Conservation (phyloP, 2,888 invertebrate genomes). For the Phortica okadai region DNA sequence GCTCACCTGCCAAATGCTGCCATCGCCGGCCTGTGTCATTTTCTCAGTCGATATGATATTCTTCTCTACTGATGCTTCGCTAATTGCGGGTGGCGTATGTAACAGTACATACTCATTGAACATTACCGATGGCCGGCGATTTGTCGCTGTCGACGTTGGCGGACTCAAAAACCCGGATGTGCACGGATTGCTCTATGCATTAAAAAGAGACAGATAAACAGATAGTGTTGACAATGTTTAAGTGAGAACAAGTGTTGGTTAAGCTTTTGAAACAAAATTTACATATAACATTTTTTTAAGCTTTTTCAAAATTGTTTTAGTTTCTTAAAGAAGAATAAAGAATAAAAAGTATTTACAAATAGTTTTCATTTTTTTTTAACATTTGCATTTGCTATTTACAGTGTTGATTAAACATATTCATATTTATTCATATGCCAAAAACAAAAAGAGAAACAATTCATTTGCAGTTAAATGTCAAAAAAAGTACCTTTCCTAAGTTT, state of each 20-base stretch:
- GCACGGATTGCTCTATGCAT: slow-evolving; percentile 79
- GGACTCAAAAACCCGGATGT: slow-evolving; percentile 84
- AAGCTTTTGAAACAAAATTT: too few species aligned
- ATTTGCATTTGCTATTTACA: too few species aligned
- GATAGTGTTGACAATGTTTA: neutral
- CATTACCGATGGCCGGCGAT: slow-evolving; percentile 90
- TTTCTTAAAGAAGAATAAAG: too few species aligned
- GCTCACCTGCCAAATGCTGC: slow-evolving; percentile 82
- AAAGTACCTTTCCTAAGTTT: slow-evolving; percentile 73
- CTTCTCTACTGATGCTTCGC: slow-evolving; percentile 74
- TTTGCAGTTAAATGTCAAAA: slow-evolving; percentile 40
- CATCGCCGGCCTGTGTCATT: slow-evolving; percentile 90
- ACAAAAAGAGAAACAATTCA: slow-evolving; percentile 38
- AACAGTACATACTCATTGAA: slow-evolving; percentile 90
- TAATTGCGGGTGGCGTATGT: slow-evolving; percentile 79
- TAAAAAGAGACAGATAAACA: too few species aligned
- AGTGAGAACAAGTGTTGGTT: neutral
- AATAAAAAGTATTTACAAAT: neutral
- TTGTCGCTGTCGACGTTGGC: slow-evolving; percentile 79
- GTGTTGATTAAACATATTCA: too few species aligned
- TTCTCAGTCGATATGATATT: slow-evolving; percentile 88
- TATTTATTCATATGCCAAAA: neutral
- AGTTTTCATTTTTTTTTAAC: too few species aligned
- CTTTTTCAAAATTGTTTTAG: too few species aligned
- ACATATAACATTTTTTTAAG: too few species aligned